Conservation (phyloP, 2,113 vertebrate genomes). For the Calonectris borealis region DNA sequence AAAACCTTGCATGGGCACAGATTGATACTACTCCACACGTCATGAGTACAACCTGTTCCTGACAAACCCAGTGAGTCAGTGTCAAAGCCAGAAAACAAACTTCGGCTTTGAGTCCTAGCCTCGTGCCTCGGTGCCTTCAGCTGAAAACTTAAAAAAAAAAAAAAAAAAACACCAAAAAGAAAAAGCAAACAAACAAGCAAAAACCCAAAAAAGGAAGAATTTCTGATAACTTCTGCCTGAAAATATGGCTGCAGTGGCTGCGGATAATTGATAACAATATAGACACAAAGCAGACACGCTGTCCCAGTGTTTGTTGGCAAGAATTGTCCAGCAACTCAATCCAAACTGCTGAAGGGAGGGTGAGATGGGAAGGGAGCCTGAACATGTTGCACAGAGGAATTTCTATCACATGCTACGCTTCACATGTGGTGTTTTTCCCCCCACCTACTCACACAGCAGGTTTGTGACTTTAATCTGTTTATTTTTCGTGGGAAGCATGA, state of each 20-base stretch:
- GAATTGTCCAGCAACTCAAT: not conserved
- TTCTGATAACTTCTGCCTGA: not conserved
- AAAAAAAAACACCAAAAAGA: not conserved
- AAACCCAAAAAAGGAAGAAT: not conserved
- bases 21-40: not conserved
- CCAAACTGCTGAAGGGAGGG: not conserved
- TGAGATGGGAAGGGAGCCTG: not conserved
- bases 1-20: not conserved
- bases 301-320: not conserved
- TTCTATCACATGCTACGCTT: not conserved
- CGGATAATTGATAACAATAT: not conserved
- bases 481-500: slow-evolving; percentile 30
- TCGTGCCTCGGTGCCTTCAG: not conserved
- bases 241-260: not conserved
- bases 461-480: slow-evolving; percentile 19
- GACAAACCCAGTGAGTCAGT: not conserved
- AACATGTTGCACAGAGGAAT: not conserved
- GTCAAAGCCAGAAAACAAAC: not conserved
- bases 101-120: not conserved
- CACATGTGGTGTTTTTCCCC: not conserved
- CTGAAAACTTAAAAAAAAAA: not conserved
- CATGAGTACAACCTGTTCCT: not conserved
- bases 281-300: not conserved
- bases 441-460: not conserved
- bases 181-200: not conserved